A percentile compares a stretch with the other conserved stretches of the same genome.
Conservation (phyloP, 1,140 invertebrate species). For the Drosophila lacertosa region DNA sequence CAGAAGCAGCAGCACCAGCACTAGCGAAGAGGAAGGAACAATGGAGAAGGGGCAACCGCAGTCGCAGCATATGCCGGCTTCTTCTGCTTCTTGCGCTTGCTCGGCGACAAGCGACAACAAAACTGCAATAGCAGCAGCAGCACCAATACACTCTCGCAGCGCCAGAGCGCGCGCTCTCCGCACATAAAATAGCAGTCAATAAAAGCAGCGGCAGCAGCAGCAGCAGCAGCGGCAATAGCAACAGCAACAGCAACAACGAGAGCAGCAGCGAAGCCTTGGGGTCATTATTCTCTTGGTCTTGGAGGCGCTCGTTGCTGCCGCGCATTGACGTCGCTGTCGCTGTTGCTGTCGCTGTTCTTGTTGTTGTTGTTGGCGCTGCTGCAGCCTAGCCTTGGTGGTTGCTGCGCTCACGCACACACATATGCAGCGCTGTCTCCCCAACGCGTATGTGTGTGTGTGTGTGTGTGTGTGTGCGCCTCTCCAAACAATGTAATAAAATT, state of each 20-base stretch:
- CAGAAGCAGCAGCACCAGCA: conserved; percentile 6
- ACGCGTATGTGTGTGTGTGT: conserved; percentile 39
- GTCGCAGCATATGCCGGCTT: conserved; percentile 79
- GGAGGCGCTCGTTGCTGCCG: conserved; percentile 61
- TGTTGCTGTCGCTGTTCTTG: conserved; percentile 33
- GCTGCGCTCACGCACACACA: conserved; percentile 58
- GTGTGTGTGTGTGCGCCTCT: conserved; percentile 66
- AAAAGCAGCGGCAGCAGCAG: conserved; percentile 56
- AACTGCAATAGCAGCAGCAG: conserved; percentile 51
- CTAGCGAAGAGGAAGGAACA: conserved; percentile 1
- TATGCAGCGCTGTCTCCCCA: conserved; percentile 27
- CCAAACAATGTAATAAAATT: conserved; percentile 84
- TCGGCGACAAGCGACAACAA: conserved; percentile 49
- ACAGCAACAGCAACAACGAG: conserved; percentile 42
- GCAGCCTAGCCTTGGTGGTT: conserved; percentile 78
- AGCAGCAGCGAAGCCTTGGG: conserved; percentile 78
- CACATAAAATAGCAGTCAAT: conserved; percentile 76
- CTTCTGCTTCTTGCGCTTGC: conserved; percentile 64
- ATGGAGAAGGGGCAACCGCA: conserved; percentile 26
- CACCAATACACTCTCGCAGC: conserved; percentile 49
- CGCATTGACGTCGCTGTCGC: conserved; percentile 55
- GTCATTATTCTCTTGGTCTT: conserved; percentile 84
- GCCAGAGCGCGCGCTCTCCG: conserved; percentile 53
- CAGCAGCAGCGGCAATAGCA: conserved; percentile 41
- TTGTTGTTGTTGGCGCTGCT: conserved; percentile 33